Base-by-base conservation (phyloP, 2,888 invertebrate species). In the Drosophila sordidula region DNA sequence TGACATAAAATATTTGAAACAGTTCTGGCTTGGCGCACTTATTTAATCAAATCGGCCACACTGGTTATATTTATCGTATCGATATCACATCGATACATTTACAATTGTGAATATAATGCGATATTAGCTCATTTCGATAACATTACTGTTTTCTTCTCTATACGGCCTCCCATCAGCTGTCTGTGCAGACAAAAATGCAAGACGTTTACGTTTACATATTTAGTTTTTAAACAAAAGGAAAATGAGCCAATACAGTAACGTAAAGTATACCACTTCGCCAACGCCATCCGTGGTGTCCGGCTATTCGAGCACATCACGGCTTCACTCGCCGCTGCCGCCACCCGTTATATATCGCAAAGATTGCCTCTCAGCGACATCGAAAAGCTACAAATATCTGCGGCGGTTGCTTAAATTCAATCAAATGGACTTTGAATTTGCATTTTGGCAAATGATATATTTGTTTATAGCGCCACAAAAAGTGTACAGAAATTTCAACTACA, bases 371-470 rank as follows among this genome's bases (percentile, higher is more conserved):
- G 98, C 98, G 2, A 96, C 97, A 42, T 95, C 96, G 44, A 98
- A 98, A 93, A 94, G 96, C 70, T 97, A 96, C 93, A 96, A 96
- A 93, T 98, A 98, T 92, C 93, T 98, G 54, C 93, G 97, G 77
- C 94, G 97, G 89, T 93, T 98, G 66, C 94, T 97, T 66, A 97
- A 97, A 92, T 98, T 98, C 90, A 95, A 97, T 89, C 99, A 99
- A 93, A 99, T 99, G 99, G 99, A 99, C 93, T 99, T 99, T 93
- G 98, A 99, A 92, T 99, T 98, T 93, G 99, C 99, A 0, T 93
- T 96, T n/a, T 99, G 99, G 99, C 99, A 99, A 94, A 99, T 99
- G 98, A 92, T 98, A 0, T 98, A 98, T 92, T 93, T 99, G 71
- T 97, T 99, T 90, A 94, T 97, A 61, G 94, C 98, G 0, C 99